These are phyloP conservation scores for Cliona cf. orientalis DNA, from an alignment of 37 sponge, comb jelly and placozoan species.

Conservation along the genomic window DNA sequence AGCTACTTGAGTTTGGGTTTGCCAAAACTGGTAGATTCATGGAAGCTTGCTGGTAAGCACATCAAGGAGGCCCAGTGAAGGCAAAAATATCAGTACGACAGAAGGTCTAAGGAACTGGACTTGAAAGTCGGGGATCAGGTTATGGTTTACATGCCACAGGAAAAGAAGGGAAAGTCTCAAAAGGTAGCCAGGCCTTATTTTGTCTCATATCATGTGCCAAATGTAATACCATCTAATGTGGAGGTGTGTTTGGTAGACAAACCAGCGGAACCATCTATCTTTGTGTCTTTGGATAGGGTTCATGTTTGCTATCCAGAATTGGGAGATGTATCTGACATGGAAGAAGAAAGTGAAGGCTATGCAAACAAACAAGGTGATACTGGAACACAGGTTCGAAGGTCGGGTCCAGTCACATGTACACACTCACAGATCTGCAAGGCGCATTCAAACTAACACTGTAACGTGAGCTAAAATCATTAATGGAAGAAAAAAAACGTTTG, in stretches of 20 bases:
- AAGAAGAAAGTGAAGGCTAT: too few species aligned
- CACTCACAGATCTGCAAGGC: too few species aligned
- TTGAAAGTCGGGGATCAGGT: conserved; percentile 21
- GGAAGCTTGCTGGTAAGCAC: conserved; percentile 9
- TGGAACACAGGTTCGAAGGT: too few species aligned
- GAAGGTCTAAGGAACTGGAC: neutral
- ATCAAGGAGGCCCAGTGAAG: conserved; percentile 7
- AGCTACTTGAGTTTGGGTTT: too few species aligned
- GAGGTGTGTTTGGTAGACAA: neutral
- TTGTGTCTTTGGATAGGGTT: neutral
- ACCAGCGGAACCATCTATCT: neutral
- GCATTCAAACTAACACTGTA: too few species aligned
- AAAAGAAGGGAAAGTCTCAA: neutral
- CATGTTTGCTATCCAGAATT: neutral
- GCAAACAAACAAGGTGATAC: too few species aligned
- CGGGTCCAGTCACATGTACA: too few species aligned
- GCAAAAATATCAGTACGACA: conserved; percentile 14
- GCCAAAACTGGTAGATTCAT: too few species aligned
- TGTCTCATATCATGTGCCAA: conserved; percentile 22
- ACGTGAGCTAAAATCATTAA: too few species aligned
- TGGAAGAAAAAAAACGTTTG: too few species aligned
- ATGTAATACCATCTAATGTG: neutral
- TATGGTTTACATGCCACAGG: conserved; percentile 35
- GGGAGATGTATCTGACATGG: too few species aligned
- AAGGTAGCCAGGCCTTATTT: conserved; percentile 24